These are phyloP conservation scores for Dolomedes plantarius DNA, from an alignment of 2,888 invertebrate species.

Conservation along the genomic window DNA sequence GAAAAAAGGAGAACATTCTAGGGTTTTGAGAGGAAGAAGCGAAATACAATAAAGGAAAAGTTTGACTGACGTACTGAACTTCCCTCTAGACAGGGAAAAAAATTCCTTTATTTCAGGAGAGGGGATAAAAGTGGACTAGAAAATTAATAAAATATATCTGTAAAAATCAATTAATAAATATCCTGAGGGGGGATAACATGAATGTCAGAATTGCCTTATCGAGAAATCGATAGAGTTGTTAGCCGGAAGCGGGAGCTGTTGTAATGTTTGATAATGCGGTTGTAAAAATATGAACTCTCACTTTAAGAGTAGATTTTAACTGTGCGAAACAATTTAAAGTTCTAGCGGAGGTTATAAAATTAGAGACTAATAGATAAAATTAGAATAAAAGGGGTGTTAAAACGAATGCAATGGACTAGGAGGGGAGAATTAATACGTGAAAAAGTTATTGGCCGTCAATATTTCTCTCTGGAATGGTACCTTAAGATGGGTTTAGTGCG, in stretches of 20 bases:
- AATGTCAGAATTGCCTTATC: slow-evolving; percentile 17
- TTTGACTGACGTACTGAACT: slow-evolving; percentile 43
- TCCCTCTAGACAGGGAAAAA: slow-evolving; percentile 20
- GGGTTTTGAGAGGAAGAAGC: not conserved
- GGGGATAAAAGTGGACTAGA: slow-evolving; percentile 9
- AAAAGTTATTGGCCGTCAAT: no score
- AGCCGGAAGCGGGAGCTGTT: not conserved
- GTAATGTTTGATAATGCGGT: not conserved
- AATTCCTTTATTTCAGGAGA: not conserved
- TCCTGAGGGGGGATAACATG: slow-evolving; percentile 26
- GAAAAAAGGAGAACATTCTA: not conserved
- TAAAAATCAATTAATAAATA: slow-evolving; percentile 62
- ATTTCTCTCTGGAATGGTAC: no score
- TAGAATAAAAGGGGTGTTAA: no score
- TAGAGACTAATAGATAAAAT: no score
- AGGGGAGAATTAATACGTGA: no score
- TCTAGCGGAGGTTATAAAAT: no score
- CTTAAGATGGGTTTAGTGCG: no score
- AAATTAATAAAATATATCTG: slow-evolving; percentile 47
- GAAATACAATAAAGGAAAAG: not conserved
- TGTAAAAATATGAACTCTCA: not conserved
- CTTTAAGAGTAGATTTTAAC: no score
- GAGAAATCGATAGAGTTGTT: not conserved
- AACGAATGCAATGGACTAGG: no score
- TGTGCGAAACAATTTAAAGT: no score